A percentile compares a stretch with the other conserved stretches of the same genome.
Conservation (phyloP, 1,140 invertebrate genomes). For the Sinella curviseta region DNA sequence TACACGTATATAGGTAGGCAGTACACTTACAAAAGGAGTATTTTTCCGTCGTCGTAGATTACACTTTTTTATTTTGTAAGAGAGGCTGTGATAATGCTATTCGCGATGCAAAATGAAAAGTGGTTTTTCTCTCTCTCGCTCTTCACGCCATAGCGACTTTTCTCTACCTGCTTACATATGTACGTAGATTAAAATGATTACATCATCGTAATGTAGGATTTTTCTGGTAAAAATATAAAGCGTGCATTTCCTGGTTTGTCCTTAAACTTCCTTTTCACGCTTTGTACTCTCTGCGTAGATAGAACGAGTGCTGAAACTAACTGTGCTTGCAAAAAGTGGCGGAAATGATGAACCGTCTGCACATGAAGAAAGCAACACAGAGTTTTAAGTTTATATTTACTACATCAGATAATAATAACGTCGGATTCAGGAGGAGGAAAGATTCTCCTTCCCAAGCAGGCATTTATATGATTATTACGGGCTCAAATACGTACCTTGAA, state of each 20-base stretch:
- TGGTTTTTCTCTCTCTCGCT: neutral
- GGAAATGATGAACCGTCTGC: neutral
- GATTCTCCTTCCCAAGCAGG: no score
- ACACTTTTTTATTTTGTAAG: neutral
- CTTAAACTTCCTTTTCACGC: neutral
- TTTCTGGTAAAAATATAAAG: neutral
- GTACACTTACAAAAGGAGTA: no score
- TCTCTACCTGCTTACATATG: no score
- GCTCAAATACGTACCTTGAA: no score
- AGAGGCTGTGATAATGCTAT: neutral
- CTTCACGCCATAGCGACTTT: no score
- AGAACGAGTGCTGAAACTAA: neutral
- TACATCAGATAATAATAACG: no score
- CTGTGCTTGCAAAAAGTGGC: neutral
- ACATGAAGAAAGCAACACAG: neutral
- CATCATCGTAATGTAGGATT: no score
- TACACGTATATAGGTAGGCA: no score
- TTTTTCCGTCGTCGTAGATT: no score
- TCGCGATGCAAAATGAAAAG: neutral
- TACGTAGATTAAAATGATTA: no score
- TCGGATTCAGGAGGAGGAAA: no score
- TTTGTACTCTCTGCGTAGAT: neutral
- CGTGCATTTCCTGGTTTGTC: neutral
- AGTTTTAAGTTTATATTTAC: neutral
- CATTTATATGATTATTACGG: no score